Conservation (phyloP, 2,113 vertebrate genomes). For the Neodontobutis hainanensis region DNA sequence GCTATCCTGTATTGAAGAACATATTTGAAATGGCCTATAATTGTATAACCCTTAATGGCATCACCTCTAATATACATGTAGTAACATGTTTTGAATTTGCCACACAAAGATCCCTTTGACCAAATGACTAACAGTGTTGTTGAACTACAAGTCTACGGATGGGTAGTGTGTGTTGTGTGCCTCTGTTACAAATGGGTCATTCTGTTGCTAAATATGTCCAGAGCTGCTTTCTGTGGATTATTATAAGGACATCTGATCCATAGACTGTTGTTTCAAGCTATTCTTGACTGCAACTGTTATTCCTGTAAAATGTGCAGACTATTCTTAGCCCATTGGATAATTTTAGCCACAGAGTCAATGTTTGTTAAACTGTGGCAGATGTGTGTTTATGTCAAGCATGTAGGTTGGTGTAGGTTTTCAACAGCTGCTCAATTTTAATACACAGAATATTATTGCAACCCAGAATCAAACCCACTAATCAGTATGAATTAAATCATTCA, state of each 20-base stretch:
- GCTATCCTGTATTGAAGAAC: not conserved
- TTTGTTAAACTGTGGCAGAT: slow-evolving; percentile 7
- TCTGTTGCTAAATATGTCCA: not conserved
- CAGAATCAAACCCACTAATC: too few species aligned
- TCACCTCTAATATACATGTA: too few species aligned
- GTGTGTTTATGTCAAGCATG: not conserved
- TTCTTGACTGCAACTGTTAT: slow-evolving; percentile 25
- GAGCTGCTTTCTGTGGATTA: not conserved
- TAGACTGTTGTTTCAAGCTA: slow-evolving; percentile 8
- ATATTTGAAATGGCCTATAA: not conserved
- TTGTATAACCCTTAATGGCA: too few species aligned
- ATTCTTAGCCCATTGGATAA: slow-evolving; percentile 22
- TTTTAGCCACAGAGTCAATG: not conserved
- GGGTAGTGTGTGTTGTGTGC: not conserved
- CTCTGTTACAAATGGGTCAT: slow-evolving; percentile 7
- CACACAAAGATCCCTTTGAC: slow-evolving; percentile 16
- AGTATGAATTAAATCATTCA: too few species aligned
- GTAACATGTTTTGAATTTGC: too few species aligned
- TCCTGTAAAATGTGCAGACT: slow-evolving; percentile 14
- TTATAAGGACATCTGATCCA: slow-evolving; percentile 21
- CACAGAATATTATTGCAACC: too few species aligned
- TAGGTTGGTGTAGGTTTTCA: too few species aligned
- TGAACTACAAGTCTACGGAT: not conserved
- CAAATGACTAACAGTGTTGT: not conserved
- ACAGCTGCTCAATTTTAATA: too few species aligned